A percentile compares a stretch with the other conserved stretches of the same genome.
Evolutionary conservation across 2,888 invertebrate genomes (phyloP).

Genomic region (Mayetiola destructor): DNA sequence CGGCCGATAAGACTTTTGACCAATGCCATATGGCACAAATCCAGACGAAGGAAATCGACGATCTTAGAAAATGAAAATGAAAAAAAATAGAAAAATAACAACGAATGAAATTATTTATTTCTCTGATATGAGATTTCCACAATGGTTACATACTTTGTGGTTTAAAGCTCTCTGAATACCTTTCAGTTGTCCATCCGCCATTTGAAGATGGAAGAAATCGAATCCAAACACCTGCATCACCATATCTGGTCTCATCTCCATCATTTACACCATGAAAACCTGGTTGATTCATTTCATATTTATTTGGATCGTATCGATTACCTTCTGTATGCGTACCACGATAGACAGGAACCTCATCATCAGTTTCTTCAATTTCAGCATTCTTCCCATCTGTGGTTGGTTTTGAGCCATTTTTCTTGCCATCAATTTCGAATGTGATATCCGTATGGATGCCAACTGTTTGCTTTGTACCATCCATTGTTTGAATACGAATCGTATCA

Average conservation of each 20-base stretch:
- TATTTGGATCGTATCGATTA: background rate
- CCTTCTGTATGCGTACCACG: constrained; percentile 26
- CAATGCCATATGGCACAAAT: constrained; percentile 10
- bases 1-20: constrained; percentile 36
- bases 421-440: constrained; percentile 34
- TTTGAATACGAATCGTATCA: background rate
- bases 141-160: background rate
- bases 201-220: constrained; percentile 28
- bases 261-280: constrained; percentile 25
- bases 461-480: constrained; percentile 18
- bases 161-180: constrained; percentile 17
- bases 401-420: constrained; percentile 26
- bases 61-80: background rate
- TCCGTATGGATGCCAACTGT: constrained; percentile 35
- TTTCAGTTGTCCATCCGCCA: constrained; percentile 30
- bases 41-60: background rate
- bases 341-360: background rate
- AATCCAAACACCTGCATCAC: constrained; percentile 29
- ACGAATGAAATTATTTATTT: background rate
- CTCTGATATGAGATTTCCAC: background rate
- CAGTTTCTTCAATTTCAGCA: constrained; percentile 5
- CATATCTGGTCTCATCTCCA: constrained; percentile 24
- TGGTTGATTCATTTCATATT: constrained; percentile 20
- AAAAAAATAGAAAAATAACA: background rate
- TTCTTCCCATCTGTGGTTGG: constrained; percentile 22